phyloP scores from a whole-genome alignment of 2,113 vertebrate genomes.

The Pogonocichla stellata region DNA sequence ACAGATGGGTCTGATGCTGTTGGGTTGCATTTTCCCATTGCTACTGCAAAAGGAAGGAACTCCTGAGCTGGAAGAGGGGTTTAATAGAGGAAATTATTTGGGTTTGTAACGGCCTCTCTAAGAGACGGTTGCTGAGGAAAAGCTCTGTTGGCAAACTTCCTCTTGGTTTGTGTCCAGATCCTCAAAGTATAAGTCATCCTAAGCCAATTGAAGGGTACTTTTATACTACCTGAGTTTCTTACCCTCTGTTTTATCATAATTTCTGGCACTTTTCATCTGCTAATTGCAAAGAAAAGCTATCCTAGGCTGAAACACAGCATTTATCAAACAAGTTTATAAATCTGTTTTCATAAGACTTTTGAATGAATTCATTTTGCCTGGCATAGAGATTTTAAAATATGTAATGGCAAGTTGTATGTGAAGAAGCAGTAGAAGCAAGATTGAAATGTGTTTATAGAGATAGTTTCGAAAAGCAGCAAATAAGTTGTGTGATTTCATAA shows the following conservation, averaged over 20 bases:
- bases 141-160: not conserved
- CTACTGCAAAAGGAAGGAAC: not conserved
- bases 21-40: not conserved
- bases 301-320: not conserved
- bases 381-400: not conserved
- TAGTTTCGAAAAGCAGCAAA: not conserved
- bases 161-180: not conserved
- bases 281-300: not conserved
- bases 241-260: not conserved
- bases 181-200: not conserved
- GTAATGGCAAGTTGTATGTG: not conserved
- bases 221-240: not conserved
- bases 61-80: not conserved
- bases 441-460: not conserved
- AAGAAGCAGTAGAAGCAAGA: not conserved
- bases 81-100: not conserved
- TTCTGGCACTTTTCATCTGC: not conserved
- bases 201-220: not conserved
- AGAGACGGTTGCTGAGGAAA: not conserved
- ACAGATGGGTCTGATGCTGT: not conserved
- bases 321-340: not conserved
- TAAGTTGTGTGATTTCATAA: not conserved
- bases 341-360: not conserved
- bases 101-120: not conserved
- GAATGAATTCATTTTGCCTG: not conserved